phyloP scores from a whole-genome alignment of 2,113 vertebrate species.

The Hipposideros armiger region DNA sequence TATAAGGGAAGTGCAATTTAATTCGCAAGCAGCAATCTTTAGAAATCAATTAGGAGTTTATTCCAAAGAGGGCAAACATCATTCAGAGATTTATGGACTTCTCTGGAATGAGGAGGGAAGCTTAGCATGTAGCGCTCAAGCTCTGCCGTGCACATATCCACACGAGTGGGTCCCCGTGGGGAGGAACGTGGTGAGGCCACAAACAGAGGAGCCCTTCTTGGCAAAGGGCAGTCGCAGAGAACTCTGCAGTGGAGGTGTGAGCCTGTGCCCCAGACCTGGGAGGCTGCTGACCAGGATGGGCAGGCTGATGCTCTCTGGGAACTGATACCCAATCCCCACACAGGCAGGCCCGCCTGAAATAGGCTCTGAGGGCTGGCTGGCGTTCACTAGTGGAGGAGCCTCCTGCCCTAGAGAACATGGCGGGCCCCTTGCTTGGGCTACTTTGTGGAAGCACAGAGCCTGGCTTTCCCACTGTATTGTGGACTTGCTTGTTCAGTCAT shows the following conservation, averaged over 20 bases:
- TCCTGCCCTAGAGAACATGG: neutral
- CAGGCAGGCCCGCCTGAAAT: neutral
- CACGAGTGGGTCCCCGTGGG: neutral
- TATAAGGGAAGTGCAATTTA: slow-evolving; percentile 53
- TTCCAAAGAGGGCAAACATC: slow-evolving; percentile 55
- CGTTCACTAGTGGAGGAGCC: neutral
- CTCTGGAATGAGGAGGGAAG: slow-evolving; percentile 23
- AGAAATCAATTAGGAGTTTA: slow-evolving; percentile 73
- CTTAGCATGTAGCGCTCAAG: neutral
- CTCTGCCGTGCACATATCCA: neutral
- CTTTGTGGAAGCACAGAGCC: neutral
- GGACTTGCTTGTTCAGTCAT: neutral
- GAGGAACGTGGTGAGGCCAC: neutral
- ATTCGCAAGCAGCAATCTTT: slow-evolving; percentile 75
- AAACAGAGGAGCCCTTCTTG: neutral
- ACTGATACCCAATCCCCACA: neutral
- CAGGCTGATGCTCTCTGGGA: neutral
- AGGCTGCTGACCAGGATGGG: neutral
- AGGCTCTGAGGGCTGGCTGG: neutral
- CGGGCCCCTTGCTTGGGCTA: neutral
- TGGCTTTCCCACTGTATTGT: neutral
- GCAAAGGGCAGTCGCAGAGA: neutral
- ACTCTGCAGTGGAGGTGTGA: neutral
- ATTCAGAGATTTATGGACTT: slow-evolving; percentile 62
- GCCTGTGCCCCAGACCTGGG: neutral